A percentile compares a stretch with the other conserved stretches of the same genome.
phyloP scores from a whole-genome alignment of 2,113 vertebrate species.

The Hymenochirus boettgeri region DNA sequence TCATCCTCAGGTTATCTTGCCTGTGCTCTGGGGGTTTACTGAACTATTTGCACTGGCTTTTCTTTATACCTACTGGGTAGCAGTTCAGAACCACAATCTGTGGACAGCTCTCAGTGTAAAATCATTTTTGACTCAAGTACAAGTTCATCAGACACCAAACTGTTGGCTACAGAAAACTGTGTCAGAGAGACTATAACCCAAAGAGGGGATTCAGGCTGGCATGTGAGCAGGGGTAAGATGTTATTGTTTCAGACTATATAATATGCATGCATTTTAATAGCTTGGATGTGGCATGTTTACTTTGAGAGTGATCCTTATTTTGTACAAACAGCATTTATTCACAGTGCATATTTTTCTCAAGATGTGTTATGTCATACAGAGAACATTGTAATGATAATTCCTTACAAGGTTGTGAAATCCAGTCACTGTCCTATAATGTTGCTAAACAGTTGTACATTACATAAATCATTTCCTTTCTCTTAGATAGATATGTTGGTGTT shows the following conservation, averaged over 20 bases:
- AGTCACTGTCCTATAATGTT: too few species aligned
- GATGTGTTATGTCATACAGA: too few species aligned
- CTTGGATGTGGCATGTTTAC: too few species aligned
- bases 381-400: too few species aligned
- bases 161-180: neutral
- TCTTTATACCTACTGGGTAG: slow-evolving; percentile 43
- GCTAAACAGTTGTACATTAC: too few species aligned
- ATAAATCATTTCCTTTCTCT: too few species aligned
- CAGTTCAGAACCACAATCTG: neutral
- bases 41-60: slow-evolving; percentile 43
- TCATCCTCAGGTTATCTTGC: neutral
- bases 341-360: too few species aligned
- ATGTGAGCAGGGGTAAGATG: slow-evolving; percentile 60
- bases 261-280: too few species aligned
- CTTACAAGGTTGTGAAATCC: too few species aligned
- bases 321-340: too few species aligned
- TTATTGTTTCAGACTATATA: neutral
- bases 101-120: slow-evolving; percentile 22
- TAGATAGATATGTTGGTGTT: too few species aligned
- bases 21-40: slow-evolving; percentile 37
- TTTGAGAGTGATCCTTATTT: too few species aligned
- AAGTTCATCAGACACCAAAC: slow-evolving; percentile 14
- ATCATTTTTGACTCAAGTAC: neutral
- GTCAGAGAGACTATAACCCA: neutral
- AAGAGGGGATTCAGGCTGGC: slow-evolving; percentile 45